These are phyloP conservation scores for Planiliza haematocheilus DNA, from an alignment of 2,113 vertebrate genomes.

Conservation along the genomic window DNA sequence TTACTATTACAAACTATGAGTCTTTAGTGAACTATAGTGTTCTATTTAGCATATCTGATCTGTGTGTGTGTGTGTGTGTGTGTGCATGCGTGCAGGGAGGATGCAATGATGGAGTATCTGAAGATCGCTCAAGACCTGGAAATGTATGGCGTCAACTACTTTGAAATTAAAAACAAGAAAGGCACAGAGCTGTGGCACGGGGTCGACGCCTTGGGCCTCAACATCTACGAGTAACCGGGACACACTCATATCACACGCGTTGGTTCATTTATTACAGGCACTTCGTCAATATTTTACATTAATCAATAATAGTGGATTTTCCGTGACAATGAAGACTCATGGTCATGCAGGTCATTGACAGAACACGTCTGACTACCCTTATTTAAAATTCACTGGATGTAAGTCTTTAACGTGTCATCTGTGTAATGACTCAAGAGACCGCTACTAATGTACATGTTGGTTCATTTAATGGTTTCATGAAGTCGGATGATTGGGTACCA, in stretches of 20 bases:
- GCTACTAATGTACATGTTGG: no score
- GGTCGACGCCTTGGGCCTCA: constrained; percentile 95
- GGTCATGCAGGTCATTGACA: no score
- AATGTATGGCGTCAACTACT: constrained; percentile 99
- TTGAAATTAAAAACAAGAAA: constrained; percentile 99
- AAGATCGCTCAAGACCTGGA: constrained; percentile 98
- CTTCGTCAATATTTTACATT: no score
- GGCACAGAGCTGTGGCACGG: constrained; percentile 97
- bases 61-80: constrained; percentile 2
- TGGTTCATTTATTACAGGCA: no score
- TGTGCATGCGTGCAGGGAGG: constrained; percentile 85
- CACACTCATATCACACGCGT: background rate
- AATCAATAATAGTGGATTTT: no score
- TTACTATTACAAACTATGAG: background rate
- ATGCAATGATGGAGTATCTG: constrained; percentile 98
- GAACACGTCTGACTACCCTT: no score
- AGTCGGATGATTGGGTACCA: no score
- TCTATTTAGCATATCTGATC: background rate
- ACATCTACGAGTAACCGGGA: constrained; percentile 94
- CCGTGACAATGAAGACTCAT: no score
- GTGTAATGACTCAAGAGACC: no score
- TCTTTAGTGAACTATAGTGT: background rate
- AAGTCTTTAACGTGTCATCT: no score
- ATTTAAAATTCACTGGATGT: no score
- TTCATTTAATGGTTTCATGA: no score